Conservation (phyloP, 2,888 invertebrate species). For the Thera britannica region DNA sequence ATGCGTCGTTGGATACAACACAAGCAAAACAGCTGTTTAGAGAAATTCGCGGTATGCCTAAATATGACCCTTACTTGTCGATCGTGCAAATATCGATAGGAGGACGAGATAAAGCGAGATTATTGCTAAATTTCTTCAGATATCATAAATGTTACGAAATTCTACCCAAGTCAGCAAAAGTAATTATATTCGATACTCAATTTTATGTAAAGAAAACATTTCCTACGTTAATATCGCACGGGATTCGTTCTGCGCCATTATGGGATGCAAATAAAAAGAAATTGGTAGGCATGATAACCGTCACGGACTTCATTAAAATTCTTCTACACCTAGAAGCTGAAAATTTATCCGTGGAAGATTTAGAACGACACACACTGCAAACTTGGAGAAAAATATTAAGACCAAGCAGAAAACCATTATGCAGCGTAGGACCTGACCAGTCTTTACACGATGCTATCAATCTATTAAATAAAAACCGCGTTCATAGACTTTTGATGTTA, state of each 20-base stretch:
- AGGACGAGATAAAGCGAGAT: conserved; percentile 77
- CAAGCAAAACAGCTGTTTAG: conserved; percentile 80
- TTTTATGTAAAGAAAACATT: conserved; percentile 79
- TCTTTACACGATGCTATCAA: conserved; percentile 80
- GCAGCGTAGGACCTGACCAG: conserved; percentile 74
- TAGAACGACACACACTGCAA: conserved; percentile 77
- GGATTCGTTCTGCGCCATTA: conserved; percentile 78
- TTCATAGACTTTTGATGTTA: conserved; percentile 76
- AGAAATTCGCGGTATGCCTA: conserved; percentile 78
- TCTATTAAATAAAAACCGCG: conserved; percentile 72
- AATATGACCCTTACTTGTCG: conserved; percentile 79
- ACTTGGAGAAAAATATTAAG: conserved; percentile 77
- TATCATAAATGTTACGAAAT: conserved; percentile 82
- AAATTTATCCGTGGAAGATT: conserved; percentile 74
- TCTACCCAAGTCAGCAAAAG: conserved; percentile 80
- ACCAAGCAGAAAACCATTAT: conserved; percentile 70
- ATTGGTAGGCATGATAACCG: conserved; percentile 80
- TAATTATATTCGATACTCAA: conserved; percentile 80
- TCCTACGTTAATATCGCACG: conserved; percentile 78
- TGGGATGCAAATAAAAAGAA: conserved; percentile 78
- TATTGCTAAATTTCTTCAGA: conserved; percentile 79
- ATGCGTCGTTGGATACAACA: conserved; percentile 75
- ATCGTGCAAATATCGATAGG: conserved; percentile 81
- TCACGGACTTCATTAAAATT: conserved; percentile 79
- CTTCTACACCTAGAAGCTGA: conserved; percentile 72